Conservation (phyloP, 2,888 invertebrate genomes). For the Hyposoter didymator region DNA sequence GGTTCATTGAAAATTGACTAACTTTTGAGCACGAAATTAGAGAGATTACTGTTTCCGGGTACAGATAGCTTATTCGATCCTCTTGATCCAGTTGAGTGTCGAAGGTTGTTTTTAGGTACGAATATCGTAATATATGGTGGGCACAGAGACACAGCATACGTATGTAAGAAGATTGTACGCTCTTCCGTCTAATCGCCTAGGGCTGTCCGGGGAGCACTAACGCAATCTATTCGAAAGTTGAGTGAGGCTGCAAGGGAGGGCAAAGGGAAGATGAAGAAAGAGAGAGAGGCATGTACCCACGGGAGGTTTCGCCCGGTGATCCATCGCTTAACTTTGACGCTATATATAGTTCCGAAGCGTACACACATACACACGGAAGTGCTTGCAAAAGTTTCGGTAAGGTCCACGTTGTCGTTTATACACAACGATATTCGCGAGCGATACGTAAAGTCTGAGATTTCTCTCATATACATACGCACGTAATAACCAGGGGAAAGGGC, state of each 20-base stretch:
- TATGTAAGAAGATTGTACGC: constrained; percentile 72
- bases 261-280: constrained; percentile 25
- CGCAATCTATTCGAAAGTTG: constrained; percentile 76
- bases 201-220: constrained; percentile 78
- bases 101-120: not conserved
- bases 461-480: constrained; percentile 37
- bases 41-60: too few relatives aligned
- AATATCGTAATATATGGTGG: not conserved
- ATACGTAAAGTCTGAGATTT: constrained; percentile 34
- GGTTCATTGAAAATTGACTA: too few relatives aligned
- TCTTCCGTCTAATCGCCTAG: constrained; percentile 75
- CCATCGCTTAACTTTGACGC: constrained; percentile 78
- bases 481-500: constrained; percentile 22
- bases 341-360: constrained; percentile 70
- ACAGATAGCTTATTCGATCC: not conserved
- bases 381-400: constrained; percentile 73
- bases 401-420: constrained; percentile 41
- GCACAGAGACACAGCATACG: not conserved
- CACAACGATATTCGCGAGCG: constrained; percentile 35
- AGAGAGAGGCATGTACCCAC: constrained; percentile 73
- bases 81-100: constrained; percentile 24
- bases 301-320: constrained; percentile 77
- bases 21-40: too few relatives aligned
- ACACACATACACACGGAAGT: constrained; percentile 65
- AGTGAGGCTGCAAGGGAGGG: constrained; percentile 7